Evolutionary conservation across 2,888 invertebrate species (phyloP).

Genomic region (Physocephala rufipes): DNA sequence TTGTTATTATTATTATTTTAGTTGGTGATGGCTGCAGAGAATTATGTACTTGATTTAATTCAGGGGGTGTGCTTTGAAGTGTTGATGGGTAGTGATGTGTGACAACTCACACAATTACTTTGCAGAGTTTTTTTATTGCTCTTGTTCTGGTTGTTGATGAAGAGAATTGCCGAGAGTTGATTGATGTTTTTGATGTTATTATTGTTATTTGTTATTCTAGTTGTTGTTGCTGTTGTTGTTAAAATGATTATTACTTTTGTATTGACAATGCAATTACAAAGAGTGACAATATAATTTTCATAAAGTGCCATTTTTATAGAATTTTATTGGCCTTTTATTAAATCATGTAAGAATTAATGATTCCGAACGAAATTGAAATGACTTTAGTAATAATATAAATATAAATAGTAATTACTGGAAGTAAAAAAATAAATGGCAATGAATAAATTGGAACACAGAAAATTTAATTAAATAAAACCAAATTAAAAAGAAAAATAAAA

Average conservation of each 20-base stretch:
- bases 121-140: neutral
- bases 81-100: neutral
- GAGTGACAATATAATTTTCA: conserved; percentile 64
- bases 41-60: conserved; percentile 15
- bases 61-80: conserved; percentile 1
- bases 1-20: neutral
- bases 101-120: neutral
- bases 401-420: too few species aligned
- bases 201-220: neutral
- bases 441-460: too few species aligned
- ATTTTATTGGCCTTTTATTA: conserved; percentile 1
- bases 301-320: conserved; percentile 58
- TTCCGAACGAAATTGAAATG: neutral
- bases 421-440: too few species aligned
- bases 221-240: neutral
- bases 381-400: neutral
- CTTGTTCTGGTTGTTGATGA: neutral
- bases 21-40: neutral
- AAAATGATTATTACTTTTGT: neutral
- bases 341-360: conserved; percentile 13
- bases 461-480: too few species aligned
- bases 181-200: neutral
- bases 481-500: too few species aligned
- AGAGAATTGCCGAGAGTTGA: neutral
- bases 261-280: conserved; percentile 63